Percentiles rank a stretch among this genome's conserved stretches.
phyloP scores from a whole-genome alignment of 2,888 invertebrate genomes.

The Malthinus seriepunctatus region DNA sequence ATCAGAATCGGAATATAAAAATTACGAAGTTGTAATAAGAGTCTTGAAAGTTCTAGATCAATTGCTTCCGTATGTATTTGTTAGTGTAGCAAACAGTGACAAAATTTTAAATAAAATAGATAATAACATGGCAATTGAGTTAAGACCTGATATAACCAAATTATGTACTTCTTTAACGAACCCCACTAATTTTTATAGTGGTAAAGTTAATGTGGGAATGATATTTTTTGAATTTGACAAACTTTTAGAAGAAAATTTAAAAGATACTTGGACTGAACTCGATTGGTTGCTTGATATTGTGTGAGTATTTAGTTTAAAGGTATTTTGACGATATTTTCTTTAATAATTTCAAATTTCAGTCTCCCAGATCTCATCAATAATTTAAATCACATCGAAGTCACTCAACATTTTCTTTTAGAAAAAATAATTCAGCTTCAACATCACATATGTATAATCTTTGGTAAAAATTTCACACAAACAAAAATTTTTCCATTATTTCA shows the following conservation, averaged over 20 bases:
- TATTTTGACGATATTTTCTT: constrained; percentile 4
- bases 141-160: constrained; percentile 55
- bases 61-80: constrained; percentile 52
- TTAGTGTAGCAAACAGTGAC: constrained; percentile 48
- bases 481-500: constrained; percentile 63
- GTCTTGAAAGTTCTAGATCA: constrained; percentile 48
- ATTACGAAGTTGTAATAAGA: constrained; percentile 40
- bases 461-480: constrained; percentile 62
- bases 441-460: constrained; percentile 67
- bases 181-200: constrained; percentile 67
- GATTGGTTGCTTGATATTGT: constrained; percentile 68
- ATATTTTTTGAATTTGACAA: constrained; percentile 66
- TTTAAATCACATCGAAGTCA: constrained; percentile 58
- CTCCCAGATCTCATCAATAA: constrained; percentile 63
- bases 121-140: constrained; percentile 47
- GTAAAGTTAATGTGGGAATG: constrained; percentile 60
- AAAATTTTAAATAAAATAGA: constrained; percentile 46
- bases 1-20: constrained; percentile 45
- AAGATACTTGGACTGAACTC: constrained; percentile 71
- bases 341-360: constrained; percentile 53
- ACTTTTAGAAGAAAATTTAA: constrained; percentile 61
- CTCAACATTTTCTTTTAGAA: constrained; percentile 58
- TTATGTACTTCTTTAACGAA: constrained; percentile 57
- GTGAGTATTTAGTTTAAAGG: constrained; percentile 54
- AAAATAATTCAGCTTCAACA: constrained; percentile 61